Conservation (phyloP, 1,140 invertebrate genomes). For the Formica selysi region DNA sequence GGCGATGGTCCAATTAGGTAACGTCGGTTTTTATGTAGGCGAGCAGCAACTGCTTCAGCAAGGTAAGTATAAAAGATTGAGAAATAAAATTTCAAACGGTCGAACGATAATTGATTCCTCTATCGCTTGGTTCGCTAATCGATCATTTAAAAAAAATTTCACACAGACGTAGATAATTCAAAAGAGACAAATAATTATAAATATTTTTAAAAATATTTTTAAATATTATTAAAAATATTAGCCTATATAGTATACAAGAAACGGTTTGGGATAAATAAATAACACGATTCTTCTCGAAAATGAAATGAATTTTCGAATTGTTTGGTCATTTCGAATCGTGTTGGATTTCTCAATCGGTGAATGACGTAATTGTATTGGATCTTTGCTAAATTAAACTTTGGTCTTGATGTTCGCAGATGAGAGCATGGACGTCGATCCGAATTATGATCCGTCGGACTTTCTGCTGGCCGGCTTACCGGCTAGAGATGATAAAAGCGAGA, state of each 20-base stretch:
- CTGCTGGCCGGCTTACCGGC: slow-evolving; percentile 88
- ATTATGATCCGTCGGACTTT: slow-evolving; percentile 95
- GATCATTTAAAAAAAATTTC: background rate
- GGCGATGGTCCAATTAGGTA: slow-evolving; percentile 94
- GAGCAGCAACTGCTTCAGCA: slow-evolving; percentile 86
- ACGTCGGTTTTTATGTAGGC: slow-evolving; percentile 90
- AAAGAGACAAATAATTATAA: background rate
- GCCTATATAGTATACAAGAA: background rate
- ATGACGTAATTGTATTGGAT: background rate
- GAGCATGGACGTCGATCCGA: slow-evolving; percentile 93
- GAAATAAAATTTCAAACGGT: background rate
- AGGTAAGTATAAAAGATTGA: slow-evolving; percentile 73
- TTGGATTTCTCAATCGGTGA: background rate
- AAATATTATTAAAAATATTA: background rate
- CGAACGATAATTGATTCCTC: background rate
- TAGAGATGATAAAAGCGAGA: slow-evolving; percentile 82
- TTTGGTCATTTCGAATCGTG: background rate
- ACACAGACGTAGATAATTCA: background rate
- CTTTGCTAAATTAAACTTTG: background rate
- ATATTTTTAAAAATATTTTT: background rate
- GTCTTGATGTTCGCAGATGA: slow-evolving; percentile 87
- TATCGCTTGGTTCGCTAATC: background rate
- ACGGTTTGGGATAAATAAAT: background rate
- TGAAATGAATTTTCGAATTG: slow-evolving; percentile 3
- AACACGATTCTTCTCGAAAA: background rate